Evolutionary conservation across 1,140 invertebrate genomes (phyloP).

Genomic region (Steinernema khuongi): DNA sequence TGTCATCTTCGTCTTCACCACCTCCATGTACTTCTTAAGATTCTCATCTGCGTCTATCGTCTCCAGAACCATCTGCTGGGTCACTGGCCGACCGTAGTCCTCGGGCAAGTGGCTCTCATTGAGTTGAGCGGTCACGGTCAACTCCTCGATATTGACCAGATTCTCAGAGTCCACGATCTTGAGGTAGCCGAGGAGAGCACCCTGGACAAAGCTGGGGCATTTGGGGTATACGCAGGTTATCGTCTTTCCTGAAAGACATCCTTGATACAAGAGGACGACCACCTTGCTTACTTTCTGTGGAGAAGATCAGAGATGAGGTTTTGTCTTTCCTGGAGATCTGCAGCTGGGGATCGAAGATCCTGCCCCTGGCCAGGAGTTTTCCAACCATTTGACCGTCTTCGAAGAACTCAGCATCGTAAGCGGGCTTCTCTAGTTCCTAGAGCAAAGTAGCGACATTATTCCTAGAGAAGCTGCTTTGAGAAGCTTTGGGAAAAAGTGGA

Average conservation of each 20-base stretch:
- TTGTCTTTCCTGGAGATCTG: not conserved
- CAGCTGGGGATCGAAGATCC: too few species aligned
- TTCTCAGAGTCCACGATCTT: not conserved
- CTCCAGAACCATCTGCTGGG: not conserved
- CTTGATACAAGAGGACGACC: not conserved
- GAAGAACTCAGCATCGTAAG: too few species aligned
- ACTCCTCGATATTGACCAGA: not conserved
- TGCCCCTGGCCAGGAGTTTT: too few species aligned
- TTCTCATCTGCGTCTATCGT: not conserved
- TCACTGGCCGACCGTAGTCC: not conserved
- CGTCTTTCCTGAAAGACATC: not conserved
- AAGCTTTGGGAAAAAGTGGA: too few species aligned
- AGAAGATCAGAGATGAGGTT: not conserved
- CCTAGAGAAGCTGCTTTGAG: too few species aligned
- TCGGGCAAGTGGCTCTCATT: not conserved
- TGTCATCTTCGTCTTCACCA: not conserved
- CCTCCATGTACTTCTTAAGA: not conserved
- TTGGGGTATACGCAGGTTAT: not conserved
- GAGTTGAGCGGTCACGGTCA: not conserved
- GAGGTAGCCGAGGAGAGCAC: not conserved
- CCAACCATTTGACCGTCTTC: too few species aligned
- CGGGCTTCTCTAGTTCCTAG: too few species aligned
- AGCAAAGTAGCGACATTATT: too few species aligned
- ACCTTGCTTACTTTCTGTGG: too few species aligned
- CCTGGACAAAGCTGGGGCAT: not conserved